Conservation (phyloP, 2,113 vertebrate species). For the Melanocharis versteri region DNA sequence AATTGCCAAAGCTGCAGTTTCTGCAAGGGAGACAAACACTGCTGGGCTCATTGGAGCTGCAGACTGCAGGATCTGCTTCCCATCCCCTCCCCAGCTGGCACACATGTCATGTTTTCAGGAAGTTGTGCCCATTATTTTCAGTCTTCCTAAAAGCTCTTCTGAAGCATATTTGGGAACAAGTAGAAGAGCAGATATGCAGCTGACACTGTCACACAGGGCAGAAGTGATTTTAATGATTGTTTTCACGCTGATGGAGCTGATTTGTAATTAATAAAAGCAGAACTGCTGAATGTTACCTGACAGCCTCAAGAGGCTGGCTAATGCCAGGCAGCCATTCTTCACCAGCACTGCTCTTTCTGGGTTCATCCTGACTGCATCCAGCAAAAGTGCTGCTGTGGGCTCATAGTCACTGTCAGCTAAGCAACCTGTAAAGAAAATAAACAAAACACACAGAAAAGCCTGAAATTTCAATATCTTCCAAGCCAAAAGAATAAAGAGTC, state of each 20-base stretch:
- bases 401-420: slow-evolving; percentile 55
- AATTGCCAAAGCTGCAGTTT: slow-evolving; percentile 64
- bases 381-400: slow-evolving; percentile 9
- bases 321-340: slow-evolving; percentile 56
- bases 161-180: not conserved
- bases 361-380: slow-evolving; percentile 50
- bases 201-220: not conserved
- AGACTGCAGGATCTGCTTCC: not conserved
- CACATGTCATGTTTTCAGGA: not conserved
- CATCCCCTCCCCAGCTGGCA: not conserved
- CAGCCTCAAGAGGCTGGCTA: slow-evolving; percentile 66
- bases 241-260: not conserved
- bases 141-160: not conserved
- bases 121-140: not conserved
- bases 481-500: not conserved
- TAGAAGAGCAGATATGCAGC: not conserved
- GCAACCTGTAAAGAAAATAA: slow-evolving; percentile 41
- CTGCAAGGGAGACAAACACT: slow-evolving; percentile 38
- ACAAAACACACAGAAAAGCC: not conserved
- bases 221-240: not conserved
- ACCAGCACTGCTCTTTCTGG: slow-evolving; percentile 50
- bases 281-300: slow-evolving; percentile 66
- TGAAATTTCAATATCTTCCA: not conserved
- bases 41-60: not conserved
- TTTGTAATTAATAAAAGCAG: not conserved